These are phyloP conservation scores for Xyrichtys novacula DNA, from an alignment of 2,797 vertebrate genomes.

Conservation along the genomic window DNA sequence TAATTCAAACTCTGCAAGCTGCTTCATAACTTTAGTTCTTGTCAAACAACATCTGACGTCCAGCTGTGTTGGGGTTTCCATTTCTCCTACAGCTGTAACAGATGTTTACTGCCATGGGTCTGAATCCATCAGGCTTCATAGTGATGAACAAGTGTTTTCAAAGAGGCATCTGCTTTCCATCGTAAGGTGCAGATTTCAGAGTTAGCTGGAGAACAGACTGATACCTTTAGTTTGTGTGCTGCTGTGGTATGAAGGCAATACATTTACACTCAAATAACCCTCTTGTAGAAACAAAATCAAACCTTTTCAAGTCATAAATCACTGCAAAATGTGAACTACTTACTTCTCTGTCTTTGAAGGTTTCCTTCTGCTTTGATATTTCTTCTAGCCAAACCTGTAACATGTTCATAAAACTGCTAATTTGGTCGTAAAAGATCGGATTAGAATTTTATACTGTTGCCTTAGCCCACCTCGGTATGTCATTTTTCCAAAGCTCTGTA, in stretches of 20 bases:
- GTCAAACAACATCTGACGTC: slow-evolving; percentile 25
- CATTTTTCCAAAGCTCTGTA: slow-evolving; percentile 5
- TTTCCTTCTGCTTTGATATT: neutral
- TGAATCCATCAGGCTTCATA: slow-evolving; percentile 38
- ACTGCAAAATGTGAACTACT: neutral
- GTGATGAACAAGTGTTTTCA: slow-evolving; percentile 44
- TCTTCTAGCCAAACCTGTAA: neutral
- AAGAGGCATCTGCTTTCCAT: slow-evolving; percentile 29
- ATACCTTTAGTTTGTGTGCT: slow-evolving; percentile 22
- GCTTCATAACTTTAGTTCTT: slow-evolving; percentile 12
- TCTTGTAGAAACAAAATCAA: neutral
- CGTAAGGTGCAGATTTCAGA: slow-evolving; percentile 23
- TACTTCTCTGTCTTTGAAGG: neutral
- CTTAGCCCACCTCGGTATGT: slow-evolving; percentile 9
- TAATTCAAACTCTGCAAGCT: slow-evolving; percentile 30
- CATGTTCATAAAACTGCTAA: neutral
- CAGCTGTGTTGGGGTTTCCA: slow-evolving; percentile 35
- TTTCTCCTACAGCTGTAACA: slow-evolving; percentile 38
- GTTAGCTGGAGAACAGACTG: slow-evolving; percentile 23
- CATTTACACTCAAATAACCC: slow-evolving; percentile 13
- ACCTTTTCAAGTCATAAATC: neutral
- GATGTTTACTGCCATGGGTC: slow-evolving; percentile 46
- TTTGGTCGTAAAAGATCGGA: neutral
- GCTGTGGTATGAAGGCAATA: slow-evolving; percentile 20
- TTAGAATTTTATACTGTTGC: neutral